phyloP scores from a whole-genome alignment of 2,113 vertebrate genomes.

The Gavia stellata region DNA sequence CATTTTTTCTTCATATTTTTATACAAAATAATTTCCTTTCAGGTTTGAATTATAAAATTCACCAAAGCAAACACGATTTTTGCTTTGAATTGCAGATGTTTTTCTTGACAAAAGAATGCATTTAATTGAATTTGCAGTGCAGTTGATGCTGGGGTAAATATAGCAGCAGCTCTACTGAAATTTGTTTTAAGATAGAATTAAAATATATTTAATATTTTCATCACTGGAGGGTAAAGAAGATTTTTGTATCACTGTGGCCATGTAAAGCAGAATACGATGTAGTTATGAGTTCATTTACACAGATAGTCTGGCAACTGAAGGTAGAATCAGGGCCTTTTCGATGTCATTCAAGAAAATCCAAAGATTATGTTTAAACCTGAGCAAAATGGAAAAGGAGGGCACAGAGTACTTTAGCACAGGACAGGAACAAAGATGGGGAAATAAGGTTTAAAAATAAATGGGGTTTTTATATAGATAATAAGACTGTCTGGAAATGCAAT shows the following conservation, averaged over 20 bases:
- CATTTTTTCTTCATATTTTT: neutral
- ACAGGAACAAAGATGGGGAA: neutral
- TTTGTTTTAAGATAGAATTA: neutral
- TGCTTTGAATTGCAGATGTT: neutral
- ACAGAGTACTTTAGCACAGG: neutral
- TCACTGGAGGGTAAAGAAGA: neutral
- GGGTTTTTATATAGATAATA: neutral
- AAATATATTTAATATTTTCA: neutral
- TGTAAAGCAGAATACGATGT: neutral
- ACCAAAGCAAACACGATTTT: neutral
- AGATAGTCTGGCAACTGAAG: neutral
- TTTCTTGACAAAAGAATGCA: neutral
- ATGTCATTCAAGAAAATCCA: neutral
- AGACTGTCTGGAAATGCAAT: neutral
- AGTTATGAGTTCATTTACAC: neutral
- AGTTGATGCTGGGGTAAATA: conserved; percentile 31
- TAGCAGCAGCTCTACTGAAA: neutral
- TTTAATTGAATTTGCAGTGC: conserved; percentile 15
- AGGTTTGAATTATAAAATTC: neutral
- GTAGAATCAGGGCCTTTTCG: neutral
- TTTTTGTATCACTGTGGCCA: neutral
- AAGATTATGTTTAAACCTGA: neutral
- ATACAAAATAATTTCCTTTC: neutral
- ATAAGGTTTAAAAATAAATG: neutral
- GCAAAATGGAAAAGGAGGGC: neutral